Base-by-base conservation (phyloP, 2,797 vertebrate genomes). In the Sarcoramphus papa region DNA sequence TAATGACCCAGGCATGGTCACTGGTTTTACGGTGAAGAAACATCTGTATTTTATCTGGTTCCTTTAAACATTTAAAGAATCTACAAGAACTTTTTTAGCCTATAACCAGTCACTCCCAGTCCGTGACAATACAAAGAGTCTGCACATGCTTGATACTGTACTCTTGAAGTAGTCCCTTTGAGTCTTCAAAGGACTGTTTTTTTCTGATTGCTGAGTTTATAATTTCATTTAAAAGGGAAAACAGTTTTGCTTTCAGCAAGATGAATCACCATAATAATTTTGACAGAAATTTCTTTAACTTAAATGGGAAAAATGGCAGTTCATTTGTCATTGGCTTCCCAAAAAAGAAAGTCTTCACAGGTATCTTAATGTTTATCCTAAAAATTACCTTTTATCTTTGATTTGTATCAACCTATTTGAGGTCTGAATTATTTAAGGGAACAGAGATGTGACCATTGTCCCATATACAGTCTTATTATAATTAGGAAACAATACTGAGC, bases 11-110 rank as follows among this genome's bases (percentile, higher is more conserved):
- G 62, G 33, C 65, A 75, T 68, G 82, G 90, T 75, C 81, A 94
- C 68, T 96, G 92, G 81, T 90, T 93, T 90, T 90, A 85, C 72
- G 64, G 68, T 94, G 76, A 90, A 92, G 92, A 94, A 93, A 94
- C 78, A 93, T 90, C 85, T 85, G 92, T 56, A 78, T 93, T 96
- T 91, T 94, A 88, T 88, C 87, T 92, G 45, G 77, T 92, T 88
- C 57, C 17, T 83, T 90, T 91, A 91, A 94, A 85, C 24, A 74
- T 72, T 80, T 79, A 64, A 85, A 87, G 65, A 94, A 94, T 85
- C 41, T 54, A 62, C 78, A 90, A 62, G 37, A 92, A 85, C 15
- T 20, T 74, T 76, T 60, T 18, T 60, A 43, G 41, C 17, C 53
- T 77, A 22, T 22, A 95, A 64, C 31, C n/a, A 88, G 65, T 47